Evolutionary conservation across 2,888 invertebrate species (phyloP).

Genomic region (Archaeoteleia sp.): DNA sequence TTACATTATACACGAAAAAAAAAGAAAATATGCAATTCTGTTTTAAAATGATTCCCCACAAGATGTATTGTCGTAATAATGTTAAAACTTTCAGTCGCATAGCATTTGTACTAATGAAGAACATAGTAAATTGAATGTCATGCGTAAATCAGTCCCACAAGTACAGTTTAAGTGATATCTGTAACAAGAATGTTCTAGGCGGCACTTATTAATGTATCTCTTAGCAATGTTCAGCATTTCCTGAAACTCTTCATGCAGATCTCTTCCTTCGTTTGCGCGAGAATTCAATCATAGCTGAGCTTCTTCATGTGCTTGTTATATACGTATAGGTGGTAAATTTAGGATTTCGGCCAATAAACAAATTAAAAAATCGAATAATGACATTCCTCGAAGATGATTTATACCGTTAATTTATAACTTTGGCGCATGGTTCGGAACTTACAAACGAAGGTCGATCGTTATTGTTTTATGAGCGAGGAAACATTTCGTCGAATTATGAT

Average conservation of each 20-base stretch:
- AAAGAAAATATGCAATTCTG: too few species aligned
- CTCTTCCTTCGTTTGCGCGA: slow-evolving; percentile 33
- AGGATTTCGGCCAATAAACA: slow-evolving; percentile 56
- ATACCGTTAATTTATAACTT: too few species aligned
- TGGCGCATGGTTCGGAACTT: not conserved
- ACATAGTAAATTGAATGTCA: slow-evolving; percentile 29
- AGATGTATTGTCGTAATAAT: slow-evolving; percentile 13
- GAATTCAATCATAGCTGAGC: slow-evolving; percentile 41
- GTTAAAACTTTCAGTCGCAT: slow-evolving; percentile 14
- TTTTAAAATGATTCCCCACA: slow-evolving; percentile 8
- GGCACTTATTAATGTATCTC: slow-evolving; percentile 39
- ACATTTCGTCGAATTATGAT: slow-evolving; percentile 12
- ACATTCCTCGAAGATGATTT: not conserved
- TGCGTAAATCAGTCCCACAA: slow-evolving; percentile 36
- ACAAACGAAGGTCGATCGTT: slow-evolving; percentile 11
- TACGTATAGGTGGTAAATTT: slow-evolving; percentile 56
- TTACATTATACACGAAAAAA: not conserved
- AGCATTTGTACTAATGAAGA: slow-evolving; percentile 47
- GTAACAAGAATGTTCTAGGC: slow-evolving; percentile 35
- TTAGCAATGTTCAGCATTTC: slow-evolving; percentile 49
- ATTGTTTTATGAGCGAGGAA: slow-evolving; percentile 13
- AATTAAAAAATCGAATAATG: slow-evolving; percentile 11
- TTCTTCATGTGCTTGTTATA: slow-evolving; percentile 49
- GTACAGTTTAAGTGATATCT: slow-evolving; percentile 37
- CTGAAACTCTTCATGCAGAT: slow-evolving; percentile 39